These are phyloP conservation scores for Morpho helenor DNA, from an alignment of 2,888 invertebrate genomes.

Conservation along the genomic window DNA sequence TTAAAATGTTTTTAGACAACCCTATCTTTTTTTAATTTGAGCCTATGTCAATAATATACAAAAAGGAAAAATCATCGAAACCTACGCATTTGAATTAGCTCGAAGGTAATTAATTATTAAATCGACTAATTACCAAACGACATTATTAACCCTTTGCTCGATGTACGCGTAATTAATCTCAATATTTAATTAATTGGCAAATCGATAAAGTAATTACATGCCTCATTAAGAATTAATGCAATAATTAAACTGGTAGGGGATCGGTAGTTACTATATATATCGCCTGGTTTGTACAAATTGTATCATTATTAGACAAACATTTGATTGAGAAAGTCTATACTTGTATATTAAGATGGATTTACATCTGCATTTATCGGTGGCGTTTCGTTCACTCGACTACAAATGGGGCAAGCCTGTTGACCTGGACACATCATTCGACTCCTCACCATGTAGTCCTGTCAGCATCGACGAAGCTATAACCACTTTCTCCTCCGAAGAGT, in stretches of 20 bases:
- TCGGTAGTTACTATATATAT: neutral
- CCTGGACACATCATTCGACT: conserved; percentile 38
- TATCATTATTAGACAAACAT: too few species aligned
- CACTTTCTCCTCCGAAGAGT: conserved; percentile 56
- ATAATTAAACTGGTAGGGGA: neutral
- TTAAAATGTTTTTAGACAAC: too few species aligned
- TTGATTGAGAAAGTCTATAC: too few species aligned
- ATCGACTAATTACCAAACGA: neutral
- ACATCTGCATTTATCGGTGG: conserved; percentile 50
- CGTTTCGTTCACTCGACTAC: conserved; percentile 48
- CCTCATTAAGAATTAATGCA: neutral
- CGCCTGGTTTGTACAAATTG: too few species aligned
- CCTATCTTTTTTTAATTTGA: too few species aligned
- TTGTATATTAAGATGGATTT: conserved; percentile 40
- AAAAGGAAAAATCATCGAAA: too few species aligned
- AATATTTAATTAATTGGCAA: neutral
- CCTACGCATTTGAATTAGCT: neutral
- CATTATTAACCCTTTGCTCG: conserved; percentile 3
- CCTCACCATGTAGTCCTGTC: conserved; percentile 38
- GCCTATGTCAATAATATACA: too few species aligned
- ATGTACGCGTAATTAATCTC: neutral
- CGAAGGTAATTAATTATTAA: neutral
- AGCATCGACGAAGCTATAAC: conserved; percentile 39
- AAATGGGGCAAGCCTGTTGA: conserved; percentile 55
- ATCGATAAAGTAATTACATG: conserved; percentile 1